Evolutionary conservation across 2,113 vertebrate genomes (phyloP).

Genomic region (Hiodon alosoides): DNA sequence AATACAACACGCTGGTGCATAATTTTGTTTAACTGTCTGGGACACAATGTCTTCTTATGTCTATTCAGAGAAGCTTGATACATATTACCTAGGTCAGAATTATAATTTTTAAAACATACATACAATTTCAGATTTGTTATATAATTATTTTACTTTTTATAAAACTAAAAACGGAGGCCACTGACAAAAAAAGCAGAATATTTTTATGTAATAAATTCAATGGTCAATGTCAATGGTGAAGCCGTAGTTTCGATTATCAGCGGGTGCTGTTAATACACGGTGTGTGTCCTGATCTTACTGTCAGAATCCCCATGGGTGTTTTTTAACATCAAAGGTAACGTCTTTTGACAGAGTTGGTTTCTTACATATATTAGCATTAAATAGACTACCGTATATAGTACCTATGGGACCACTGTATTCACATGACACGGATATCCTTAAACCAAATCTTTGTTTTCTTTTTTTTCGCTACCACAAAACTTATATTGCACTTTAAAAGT

Average conservation of each 20-base stretch:
- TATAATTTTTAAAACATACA: background rate
- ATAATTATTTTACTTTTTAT: background rate
- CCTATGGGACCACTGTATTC: too few relatives aligned
- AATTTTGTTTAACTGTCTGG: too few relatives aligned
- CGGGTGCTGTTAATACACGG: background rate
- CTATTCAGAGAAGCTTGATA: background rate
- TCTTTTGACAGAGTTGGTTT: background rate
- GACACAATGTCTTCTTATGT: background rate
- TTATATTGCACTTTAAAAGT: too few relatives aligned
- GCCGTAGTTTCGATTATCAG: too few relatives aligned
- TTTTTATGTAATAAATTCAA: too few relatives aligned
- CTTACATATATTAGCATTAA: background rate
- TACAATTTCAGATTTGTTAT: background rate
- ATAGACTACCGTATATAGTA: background rate
- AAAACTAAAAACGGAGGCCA: background rate
- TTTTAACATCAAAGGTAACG: slow-evolving; percentile 6
- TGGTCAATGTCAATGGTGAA: too few relatives aligned
- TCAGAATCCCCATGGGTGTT: background rate
- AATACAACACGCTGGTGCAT: too few relatives aligned
- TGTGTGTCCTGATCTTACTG: background rate
- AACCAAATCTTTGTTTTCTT: too few relatives aligned
- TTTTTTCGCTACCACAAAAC: too few relatives aligned
- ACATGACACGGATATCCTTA: too few relatives aligned
- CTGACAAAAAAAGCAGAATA: background rate
- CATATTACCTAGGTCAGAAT: background rate